phyloP scores from a whole-genome alignment of 2,888 invertebrate species.

The Drosophila colorata region DNA sequence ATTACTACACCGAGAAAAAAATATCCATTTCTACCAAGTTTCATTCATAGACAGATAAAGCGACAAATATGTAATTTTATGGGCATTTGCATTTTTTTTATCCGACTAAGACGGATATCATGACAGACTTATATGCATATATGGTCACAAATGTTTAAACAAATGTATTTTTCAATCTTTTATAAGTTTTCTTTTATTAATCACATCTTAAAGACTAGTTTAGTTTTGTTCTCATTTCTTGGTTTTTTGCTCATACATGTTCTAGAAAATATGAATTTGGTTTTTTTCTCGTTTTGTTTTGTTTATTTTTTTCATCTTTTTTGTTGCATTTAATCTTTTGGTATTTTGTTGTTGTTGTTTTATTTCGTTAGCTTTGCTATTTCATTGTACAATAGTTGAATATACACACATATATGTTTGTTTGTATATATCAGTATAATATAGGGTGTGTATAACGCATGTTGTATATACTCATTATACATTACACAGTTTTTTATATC shows the following conservation, averaged over 20 bases:
- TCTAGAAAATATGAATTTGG: constrained; percentile 39
- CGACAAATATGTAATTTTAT: too few species aligned
- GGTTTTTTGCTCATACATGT: constrained; percentile 23
- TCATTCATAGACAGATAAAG: not conserved
- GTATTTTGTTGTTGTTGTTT: constrained; percentile 24
- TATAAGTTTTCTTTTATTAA: constrained; percentile 55
- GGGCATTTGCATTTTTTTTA: not conserved
- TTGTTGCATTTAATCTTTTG: constrained; percentile 10
- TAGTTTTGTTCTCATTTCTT: constrained; percentile 35
- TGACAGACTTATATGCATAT: not conserved
- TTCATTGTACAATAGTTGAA: constrained; percentile 71
- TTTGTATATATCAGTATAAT: constrained; percentile 51
- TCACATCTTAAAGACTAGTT: constrained; percentile 64
- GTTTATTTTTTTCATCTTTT: constrained; percentile 29
- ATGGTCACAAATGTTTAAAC: not conserved
- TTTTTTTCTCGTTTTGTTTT: constrained; percentile 43
- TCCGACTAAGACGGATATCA: too few species aligned
- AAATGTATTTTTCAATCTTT: not conserved
- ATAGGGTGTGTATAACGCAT: constrained; percentile 63
- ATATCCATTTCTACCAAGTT: not conserved
- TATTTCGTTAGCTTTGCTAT: constrained; percentile 60
- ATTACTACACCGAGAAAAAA: too few species aligned
- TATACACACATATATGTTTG: constrained; percentile 30
- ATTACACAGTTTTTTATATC: constrained; percentile 37
- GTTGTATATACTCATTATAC: constrained; percentile 53